Evolutionary conservation across 2,113 vertebrate species (phyloP).

Genomic region (Helogale parvula): DNA sequence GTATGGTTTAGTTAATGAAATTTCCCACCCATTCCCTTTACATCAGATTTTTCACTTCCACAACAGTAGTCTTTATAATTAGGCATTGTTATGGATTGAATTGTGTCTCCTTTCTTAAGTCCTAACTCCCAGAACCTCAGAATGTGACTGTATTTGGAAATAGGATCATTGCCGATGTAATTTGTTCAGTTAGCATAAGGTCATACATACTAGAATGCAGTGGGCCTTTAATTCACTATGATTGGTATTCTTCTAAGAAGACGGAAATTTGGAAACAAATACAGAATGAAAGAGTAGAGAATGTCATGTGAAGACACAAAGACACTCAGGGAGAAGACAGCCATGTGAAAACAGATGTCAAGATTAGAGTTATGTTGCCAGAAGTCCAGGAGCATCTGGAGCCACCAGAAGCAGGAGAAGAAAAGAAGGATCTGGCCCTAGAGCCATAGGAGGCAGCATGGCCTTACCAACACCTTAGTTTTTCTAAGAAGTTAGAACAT

Average conservation of each 20-base stretch:
- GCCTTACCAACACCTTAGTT: not conserved
- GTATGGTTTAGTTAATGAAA: slow-evolving; percentile 23
- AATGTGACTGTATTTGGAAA: not conserved
- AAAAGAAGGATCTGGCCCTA: not conserved
- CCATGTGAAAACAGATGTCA: not conserved
- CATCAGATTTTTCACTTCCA: slow-evolving; percentile 39
- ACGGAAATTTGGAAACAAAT: not conserved
- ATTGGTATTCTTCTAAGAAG: not conserved
- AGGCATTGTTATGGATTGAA: slow-evolving; percentile 31
- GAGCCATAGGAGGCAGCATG: not conserved
- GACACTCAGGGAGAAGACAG: not conserved
- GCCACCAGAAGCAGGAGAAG: not conserved
- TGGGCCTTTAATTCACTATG: not conserved
- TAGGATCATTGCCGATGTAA: not conserved
- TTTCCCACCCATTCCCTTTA: not conserved
- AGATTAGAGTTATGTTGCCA: not conserved
- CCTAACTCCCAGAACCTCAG: not conserved
- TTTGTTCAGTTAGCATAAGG: not conserved
- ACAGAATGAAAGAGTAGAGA: not conserved
- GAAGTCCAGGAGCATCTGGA: not conserved
- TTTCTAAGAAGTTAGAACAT: not conserved
- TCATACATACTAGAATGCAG: not conserved
- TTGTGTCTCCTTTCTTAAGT: not conserved
- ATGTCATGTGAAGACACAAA: not conserved
- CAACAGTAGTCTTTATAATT: not conserved